Evolutionary conservation across 2,113 vertebrate species (phyloP).

Genomic region (Tilapia sparmanii): DNA sequence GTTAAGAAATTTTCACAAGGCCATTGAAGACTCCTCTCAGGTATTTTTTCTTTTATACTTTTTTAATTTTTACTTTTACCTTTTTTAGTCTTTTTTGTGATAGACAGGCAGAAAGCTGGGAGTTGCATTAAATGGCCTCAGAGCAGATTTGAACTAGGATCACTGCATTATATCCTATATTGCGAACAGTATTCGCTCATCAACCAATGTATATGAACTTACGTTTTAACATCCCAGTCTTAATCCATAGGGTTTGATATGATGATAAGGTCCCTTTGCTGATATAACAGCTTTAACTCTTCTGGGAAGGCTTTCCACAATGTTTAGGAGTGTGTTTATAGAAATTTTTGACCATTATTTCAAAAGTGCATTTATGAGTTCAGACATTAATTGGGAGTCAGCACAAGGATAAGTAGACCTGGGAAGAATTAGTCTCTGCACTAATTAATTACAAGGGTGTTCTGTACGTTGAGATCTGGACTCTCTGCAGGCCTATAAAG

Average conservation of each 20-base stretch:
- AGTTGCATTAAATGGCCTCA: neutral
- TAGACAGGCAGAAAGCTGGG: neutral
- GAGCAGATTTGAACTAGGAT: neutral
- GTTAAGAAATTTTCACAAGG: conserved; percentile 88
- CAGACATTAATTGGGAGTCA: neutral
- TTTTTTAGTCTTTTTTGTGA: neutral
- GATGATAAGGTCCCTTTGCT: neutral
- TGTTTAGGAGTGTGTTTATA: neutral
- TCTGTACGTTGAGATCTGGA: neutral
- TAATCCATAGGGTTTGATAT: neutral
- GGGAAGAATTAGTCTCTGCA: neutral
- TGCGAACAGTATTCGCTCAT: neutral
- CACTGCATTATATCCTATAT: neutral
- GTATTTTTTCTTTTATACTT: conserved; percentile 56
- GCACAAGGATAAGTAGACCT: neutral
- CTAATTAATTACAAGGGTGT: neutral
- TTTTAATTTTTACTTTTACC: neutral
- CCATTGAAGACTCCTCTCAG: conserved; percentile 87
- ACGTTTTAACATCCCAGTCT: neutral
- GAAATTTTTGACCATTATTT: neutral
- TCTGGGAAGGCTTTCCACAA: neutral
- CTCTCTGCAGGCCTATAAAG: neutral
- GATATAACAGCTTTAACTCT: neutral
- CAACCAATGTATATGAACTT: neutral
- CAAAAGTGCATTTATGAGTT: neutral